These are phyloP conservation scores for Yponomeuta cagnagella DNA, from an alignment of 2,888 invertebrate species.

Conservation along the genomic window DNA sequence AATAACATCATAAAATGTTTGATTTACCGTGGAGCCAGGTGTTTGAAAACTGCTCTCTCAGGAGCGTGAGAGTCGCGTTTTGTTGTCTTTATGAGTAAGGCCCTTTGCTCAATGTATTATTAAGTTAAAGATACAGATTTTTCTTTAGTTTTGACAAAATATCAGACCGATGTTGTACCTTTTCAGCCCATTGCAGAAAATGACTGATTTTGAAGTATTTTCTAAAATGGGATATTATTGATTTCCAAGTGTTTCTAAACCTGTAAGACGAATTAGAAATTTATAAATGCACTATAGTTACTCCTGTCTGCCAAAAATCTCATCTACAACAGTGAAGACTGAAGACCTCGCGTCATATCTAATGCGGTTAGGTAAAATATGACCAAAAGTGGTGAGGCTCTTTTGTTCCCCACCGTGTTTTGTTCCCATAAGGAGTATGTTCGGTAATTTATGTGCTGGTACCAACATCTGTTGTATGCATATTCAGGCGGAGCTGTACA, in stretches of 20 bases:
- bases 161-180: no score
- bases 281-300: no score
- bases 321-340: no score
- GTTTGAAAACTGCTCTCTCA: background rate
- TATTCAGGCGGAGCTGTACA: background rate
- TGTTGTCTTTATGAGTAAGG: background rate
- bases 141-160: no score
- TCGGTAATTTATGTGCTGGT: background rate
- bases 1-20: slow-evolving; percentile 2
- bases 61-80: background rate
- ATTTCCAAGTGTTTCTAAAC: no score
- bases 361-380: background rate
- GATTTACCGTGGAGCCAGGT: background rate
- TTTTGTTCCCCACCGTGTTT: background rate
- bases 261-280: no score
- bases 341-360: background rate
- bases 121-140: no score
- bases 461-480: background rate
- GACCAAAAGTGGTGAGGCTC: background rate
- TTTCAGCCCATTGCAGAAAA: no score
- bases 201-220: no score
- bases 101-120: no score
- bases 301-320: no score
- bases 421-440: background rate
- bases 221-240: no score